Percentiles rank a stretch among this genome's conserved stretches.
These are phyloP conservation scores for Manis crassicaudata DNA, from an alignment of 2,797 vertebrate species.

Conservation along the genomic window DNA sequence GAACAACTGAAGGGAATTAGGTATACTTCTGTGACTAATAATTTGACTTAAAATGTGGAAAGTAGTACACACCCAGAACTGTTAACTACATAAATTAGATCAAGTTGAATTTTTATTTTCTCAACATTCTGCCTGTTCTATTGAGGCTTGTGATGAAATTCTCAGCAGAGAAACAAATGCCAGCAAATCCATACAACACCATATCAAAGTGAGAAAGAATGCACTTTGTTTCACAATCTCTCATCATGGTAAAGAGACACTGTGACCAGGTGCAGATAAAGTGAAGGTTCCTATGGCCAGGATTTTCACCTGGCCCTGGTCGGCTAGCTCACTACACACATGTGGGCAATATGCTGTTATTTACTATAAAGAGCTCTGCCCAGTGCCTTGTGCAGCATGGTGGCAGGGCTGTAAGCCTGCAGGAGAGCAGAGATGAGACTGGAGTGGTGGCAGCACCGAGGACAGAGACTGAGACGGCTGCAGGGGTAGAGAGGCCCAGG, in stretches of 20 bases:
- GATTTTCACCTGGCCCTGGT: too few relatives aligned
- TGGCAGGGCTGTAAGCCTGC: too few relatives aligned
- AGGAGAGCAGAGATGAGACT: too few relatives aligned
- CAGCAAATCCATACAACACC: not conserved
- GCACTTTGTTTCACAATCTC: slow-evolving; percentile 54
- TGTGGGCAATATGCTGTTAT: too few relatives aligned
- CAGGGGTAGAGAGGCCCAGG: too few relatives aligned
- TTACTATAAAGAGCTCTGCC: too few relatives aligned
- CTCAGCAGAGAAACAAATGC: slow-evolving; percentile 47
- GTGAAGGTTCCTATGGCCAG: too few relatives aligned
- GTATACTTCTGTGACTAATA: not conserved
- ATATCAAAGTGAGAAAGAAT: not conserved
- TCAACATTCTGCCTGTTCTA: slow-evolving; percentile 22
- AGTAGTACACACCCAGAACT: not conserved
- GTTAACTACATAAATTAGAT: slow-evolving; percentile 43
- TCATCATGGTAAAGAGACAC: not conserved
- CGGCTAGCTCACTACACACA: too few relatives aligned
- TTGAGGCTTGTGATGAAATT: slow-evolving; percentile 13
- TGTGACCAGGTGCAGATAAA: not conserved
- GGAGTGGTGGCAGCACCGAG: too few relatives aligned
- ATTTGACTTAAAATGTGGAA: not conserved
- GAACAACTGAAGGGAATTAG: not conserved
- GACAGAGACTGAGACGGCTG: too few relatives aligned
- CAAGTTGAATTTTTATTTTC: slow-evolving; percentile 25
- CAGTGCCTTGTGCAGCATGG: too few relatives aligned